Conservation (phyloP, 2,113 vertebrate genomes). For the Taurulus bubalis region DNA sequence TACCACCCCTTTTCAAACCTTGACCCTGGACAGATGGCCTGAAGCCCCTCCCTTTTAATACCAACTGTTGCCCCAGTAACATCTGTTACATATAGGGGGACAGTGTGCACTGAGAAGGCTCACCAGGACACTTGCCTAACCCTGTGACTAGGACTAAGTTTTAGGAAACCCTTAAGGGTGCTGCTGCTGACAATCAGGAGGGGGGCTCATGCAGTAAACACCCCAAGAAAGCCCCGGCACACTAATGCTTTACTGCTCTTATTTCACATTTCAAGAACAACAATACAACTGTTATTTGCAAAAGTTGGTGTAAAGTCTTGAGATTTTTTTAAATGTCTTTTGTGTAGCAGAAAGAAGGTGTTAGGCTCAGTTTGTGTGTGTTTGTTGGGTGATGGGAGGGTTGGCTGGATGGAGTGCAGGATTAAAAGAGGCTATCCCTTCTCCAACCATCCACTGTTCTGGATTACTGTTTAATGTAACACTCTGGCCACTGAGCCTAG, state of each 20-base stretch:
- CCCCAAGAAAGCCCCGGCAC: not conserved
- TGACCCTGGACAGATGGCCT: constrained; percentile 88
- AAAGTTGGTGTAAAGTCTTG: not conserved
- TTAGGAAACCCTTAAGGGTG: constrained; percentile 38
- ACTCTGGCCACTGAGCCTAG: constrained; percentile 80
- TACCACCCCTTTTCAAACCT: constrained; percentile 80
- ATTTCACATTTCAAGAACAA: not conserved
- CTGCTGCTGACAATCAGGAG: constrained; percentile 3
- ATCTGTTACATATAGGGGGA: constrained; percentile 84
- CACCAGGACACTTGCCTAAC: constrained; percentile 54
- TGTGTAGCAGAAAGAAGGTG: not conserved
- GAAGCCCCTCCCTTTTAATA: constrained; percentile 82
- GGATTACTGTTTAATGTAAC: constrained; percentile 85
- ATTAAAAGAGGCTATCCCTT: constrained; percentile 77
- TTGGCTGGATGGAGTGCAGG: constrained; percentile 54
- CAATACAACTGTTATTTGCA: not conserved
- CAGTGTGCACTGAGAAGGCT: constrained; percentile 50
- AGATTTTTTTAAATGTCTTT: not conserved
- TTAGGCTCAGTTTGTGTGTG: not conserved
- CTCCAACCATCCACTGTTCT: constrained; percentile 72
- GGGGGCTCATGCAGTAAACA: constrained; percentile 13
- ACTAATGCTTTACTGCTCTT: not conserved
- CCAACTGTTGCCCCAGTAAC: constrained; percentile 88
- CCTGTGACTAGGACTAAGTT: constrained; percentile 31
- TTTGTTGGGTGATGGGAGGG: constrained; percentile 20